phyloP scores from a whole-genome alignment of 2,797 vertebrate species.

The Mycteria americana region DNA sequence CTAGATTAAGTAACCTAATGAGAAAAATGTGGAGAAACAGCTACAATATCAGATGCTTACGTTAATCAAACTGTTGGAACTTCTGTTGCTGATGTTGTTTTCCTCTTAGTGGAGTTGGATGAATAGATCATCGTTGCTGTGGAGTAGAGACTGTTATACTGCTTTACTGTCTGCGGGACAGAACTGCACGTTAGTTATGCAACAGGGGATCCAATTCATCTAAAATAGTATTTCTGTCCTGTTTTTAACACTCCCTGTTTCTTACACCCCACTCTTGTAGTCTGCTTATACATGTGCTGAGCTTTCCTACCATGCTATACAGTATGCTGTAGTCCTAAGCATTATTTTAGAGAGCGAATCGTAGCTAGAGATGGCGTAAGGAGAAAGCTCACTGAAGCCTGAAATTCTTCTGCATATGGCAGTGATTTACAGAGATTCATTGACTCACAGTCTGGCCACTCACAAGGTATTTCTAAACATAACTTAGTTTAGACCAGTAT shows the following conservation, averaged over 20 bases:
- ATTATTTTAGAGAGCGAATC: not conserved
- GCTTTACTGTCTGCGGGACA: not conserved
- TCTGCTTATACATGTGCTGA: not conserved
- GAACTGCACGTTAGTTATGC: not conserved
- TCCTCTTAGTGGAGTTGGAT: not conserved
- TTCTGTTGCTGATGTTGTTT: not conserved
- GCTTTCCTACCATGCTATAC: not conserved
- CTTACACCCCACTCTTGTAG: not conserved
- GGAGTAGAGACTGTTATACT: not conserved
- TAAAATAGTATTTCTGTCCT: not conserved
- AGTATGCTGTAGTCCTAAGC: not conserved
- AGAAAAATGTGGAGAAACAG: not conserved
- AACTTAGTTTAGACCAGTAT: constrained; percentile 41
- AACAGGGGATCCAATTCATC: not conserved
- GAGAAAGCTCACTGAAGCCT: not conserved
- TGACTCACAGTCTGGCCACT: constrained; percentile 43
- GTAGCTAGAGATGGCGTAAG: not conserved
- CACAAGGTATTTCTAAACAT: constrained; percentile 52
- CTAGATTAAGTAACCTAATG: not conserved
- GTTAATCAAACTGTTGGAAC: not conserved
- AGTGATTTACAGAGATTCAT: constrained; percentile 41
- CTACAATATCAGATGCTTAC: not conserved
- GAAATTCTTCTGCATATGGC: constrained; percentile 20
- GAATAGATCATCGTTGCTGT: not conserved
- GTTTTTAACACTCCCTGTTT: not conserved